Percentiles rank a stretch among this genome's conserved stretches.
Conservation (phyloP, 2,113 vertebrate genomes). For the Limanda limanda region DNA sequence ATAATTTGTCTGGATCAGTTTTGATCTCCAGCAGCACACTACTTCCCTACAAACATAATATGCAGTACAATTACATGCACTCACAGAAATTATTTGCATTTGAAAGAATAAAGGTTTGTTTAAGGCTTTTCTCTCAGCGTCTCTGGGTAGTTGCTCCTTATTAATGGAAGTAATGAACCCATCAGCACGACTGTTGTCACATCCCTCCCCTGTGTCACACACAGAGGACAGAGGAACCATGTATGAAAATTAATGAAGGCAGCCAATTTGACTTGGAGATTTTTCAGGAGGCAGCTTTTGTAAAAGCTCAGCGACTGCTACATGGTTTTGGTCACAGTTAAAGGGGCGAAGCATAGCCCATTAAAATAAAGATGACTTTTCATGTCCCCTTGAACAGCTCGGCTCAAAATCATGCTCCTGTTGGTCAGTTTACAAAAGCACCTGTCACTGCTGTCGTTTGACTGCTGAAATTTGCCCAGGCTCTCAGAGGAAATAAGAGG, state of each 20-base stretch:
- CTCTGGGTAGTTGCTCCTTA: background rate
- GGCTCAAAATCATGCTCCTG: no score
- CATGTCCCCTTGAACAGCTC: background rate
- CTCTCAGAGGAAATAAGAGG: constrained; percentile 78
- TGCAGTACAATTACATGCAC: background rate
- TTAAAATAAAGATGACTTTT: constrained; percentile 7
- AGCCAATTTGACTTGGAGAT: background rate
- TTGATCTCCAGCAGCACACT: background rate
- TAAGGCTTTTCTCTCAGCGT: no score
- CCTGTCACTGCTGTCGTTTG: constrained; percentile 28
- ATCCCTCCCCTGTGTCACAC: background rate
- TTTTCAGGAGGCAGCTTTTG: background rate
- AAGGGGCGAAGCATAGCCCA: background rate
- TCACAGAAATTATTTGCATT: background rate
- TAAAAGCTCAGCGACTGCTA: background rate
- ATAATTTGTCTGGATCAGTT: background rate
- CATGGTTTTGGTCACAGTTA: background rate
- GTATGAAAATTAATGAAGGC: background rate
- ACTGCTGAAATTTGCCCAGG: constrained; percentile 69
- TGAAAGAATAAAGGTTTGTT: background rate
- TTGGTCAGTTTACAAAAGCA: background rate
- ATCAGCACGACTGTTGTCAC: background rate
- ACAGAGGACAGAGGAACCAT: background rate
- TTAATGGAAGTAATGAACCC: background rate
- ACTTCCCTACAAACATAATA: background rate